Evolutionary conservation across 1,140 invertebrate species (phyloP), one percentile per base, ranked within the genome.

Genomic region (Drosophila sucinea): DNA sequence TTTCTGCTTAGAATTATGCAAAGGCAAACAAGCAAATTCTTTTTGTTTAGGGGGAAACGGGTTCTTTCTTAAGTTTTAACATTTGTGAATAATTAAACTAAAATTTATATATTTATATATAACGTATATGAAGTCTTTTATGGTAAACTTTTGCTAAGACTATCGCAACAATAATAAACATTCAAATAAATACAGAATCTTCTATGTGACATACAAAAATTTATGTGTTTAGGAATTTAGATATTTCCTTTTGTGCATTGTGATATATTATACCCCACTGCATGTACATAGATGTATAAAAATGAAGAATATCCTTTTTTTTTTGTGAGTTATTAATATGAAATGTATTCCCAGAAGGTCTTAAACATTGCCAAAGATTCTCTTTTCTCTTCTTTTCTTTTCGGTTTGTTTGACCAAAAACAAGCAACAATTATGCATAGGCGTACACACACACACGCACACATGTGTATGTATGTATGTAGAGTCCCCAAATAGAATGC

Each of bases 321-420:
- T 38, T 17, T 17, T 17, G 17, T 10, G 11, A 60, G 78, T 77
- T 86, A 86, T 85, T 81, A 86, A 85, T 85, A 86, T 70, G 32
- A 73, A 80, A 81, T 86, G 81, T 74, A 38, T 60, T 56, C 55
- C 41, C 51, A 76, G 29, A 23, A 7, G 38, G 1, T 5, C 8
- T 25, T 38, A 11, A 51, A 30, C 35, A 44, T 40, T 25, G 11
- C 41, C n/a, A 27, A 2, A 29, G 57, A 35, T 35, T 8, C 7
- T 62, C 30, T 56, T 38, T 35, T 51, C 32, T 67, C 40, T 44
- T 57, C 25, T n/a, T 63, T 73, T 35, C 25, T 54, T 30, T 32
- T 29, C 29, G 35, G 35, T 35, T 66, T 60, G 66, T 51, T 51
- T 51, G 44, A 51, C 44, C 44, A 77, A 77, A 17, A 68, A 66